phyloP scores from a whole-genome alignment of 2,888 invertebrate genomes.

The Ceramica pisi region DNA sequence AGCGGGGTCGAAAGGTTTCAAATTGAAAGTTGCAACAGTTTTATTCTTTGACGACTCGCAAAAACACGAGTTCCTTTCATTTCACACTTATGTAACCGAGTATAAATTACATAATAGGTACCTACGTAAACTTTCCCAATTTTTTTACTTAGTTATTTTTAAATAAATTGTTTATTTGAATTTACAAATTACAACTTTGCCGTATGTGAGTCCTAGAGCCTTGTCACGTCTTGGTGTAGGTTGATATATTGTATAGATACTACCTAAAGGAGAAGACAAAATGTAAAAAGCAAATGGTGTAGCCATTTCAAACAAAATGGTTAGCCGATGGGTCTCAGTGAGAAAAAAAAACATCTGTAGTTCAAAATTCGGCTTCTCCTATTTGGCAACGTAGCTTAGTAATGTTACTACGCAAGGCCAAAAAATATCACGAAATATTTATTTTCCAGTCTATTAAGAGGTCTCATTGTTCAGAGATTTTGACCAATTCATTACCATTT shows the following conservation, averaged over 20 bases:
- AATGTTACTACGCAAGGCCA: conserved; percentile 28
- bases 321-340: not conserved
- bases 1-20: conserved; percentile 19
- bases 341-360: not conserved
- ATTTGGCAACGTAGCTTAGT: conserved; percentile 23
- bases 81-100: not conserved
- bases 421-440: conserved; percentile 19
- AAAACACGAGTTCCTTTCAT: conserved; percentile 15
- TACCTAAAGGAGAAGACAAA: not conserved
- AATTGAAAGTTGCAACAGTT: conserved; percentile 14
- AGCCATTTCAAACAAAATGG: not conserved
- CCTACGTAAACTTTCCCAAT: not conserved
- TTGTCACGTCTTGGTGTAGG: not conserved
- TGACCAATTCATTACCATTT: conserved; percentile 56
- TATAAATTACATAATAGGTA: not conserved
- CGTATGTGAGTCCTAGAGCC: not conserved
- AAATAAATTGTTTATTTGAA: not conserved
- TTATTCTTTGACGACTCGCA: conserved; percentile 9
- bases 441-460: conserved; percentile 23
- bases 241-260: not conserved
- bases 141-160: not conserved
- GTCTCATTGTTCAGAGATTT: conserved; percentile 53
- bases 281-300: not conserved
- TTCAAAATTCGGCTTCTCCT: not conserved
- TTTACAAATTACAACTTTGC: not conserved